phyloP scores from a whole-genome alignment of 2,888 invertebrate genomes.

The Papilio gigon region DNA sequence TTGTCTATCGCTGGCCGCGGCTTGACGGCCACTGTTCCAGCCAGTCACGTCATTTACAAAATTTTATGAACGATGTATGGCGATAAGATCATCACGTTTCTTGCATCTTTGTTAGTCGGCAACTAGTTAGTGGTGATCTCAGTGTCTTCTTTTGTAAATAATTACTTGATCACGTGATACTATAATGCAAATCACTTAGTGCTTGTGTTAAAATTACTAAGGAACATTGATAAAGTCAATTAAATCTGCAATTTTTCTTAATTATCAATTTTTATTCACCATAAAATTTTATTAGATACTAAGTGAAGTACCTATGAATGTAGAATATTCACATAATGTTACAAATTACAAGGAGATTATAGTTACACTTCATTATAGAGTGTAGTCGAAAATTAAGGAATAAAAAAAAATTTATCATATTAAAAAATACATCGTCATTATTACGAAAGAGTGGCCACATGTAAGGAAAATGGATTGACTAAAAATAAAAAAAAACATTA shows the following conservation, averaged over 20 bases:
- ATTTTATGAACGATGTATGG: background rate
- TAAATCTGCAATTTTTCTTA: too few relatives aligned
- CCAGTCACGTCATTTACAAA: background rate
- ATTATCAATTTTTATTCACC: too few relatives aligned
- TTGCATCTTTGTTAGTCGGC: background rate
- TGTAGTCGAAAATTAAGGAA: background rate
- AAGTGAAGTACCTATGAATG: too few relatives aligned
- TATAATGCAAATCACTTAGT: background rate
- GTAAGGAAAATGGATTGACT: background rate
- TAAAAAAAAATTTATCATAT: background rate
- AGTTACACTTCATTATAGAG: background rate
- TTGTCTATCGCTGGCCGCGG: too few relatives aligned
- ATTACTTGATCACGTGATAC: background rate
- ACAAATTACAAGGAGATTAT: background rate
- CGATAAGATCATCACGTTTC: constrained; percentile 10
- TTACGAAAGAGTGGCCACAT: background rate
- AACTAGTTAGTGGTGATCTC: background rate
- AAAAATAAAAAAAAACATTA: background rate
- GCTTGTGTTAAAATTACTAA: background rate
- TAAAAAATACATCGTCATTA: background rate
- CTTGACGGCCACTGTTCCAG: too few relatives aligned
- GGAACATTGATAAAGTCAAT: background rate
- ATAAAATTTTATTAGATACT: background rate
- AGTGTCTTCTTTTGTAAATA: background rate
- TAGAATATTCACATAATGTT: background rate